These are phyloP conservation scores for Globia sparganii DNA, from an alignment of 2,888 invertebrate species.

Conservation along the genomic window DNA sequence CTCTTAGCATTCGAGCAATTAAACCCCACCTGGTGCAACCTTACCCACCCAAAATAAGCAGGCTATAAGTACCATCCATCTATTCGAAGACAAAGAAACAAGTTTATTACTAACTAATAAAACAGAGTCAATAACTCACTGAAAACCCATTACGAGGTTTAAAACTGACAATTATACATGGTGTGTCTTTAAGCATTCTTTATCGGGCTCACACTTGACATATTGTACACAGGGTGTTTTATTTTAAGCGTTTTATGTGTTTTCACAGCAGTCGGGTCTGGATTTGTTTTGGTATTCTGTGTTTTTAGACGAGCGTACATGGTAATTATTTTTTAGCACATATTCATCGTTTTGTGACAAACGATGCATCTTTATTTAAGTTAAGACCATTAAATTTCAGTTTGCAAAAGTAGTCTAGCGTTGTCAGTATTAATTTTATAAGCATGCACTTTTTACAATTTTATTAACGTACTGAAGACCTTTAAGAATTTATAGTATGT, in stretches of 20 bases:
- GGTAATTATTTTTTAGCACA: slow-evolving; percentile 55
- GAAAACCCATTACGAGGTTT: slow-evolving; percentile 79
- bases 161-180: slow-evolving; percentile 83
- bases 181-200: slow-evolving; percentile 81
- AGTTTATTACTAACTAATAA: slow-evolving; percentile 72
- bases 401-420: neutral
- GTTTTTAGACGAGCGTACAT: slow-evolving; percentile 32
- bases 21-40: slow-evolving; percentile 43
- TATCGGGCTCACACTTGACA: slow-evolving; percentile 80
- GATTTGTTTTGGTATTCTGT: slow-evolving; percentile 62
- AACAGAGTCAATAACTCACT: slow-evolving; percentile 78
- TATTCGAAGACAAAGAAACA: slow-evolving; percentile 59
- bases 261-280: slow-evolving; percentile 79
- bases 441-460: too few relatives aligned
- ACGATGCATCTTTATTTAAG: neutral
- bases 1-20: slow-evolving; percentile 1
- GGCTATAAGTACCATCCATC: slow-evolving; percentile 48
- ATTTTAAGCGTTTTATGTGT: slow-evolving; percentile 83
- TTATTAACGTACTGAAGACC: too few relatives aligned
- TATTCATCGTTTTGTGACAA: neutral
- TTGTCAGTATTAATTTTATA: too few relatives aligned
- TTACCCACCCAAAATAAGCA: slow-evolving; percentile 42
- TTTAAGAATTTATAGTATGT: too few relatives aligned
- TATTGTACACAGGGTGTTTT: slow-evolving; percentile 76
- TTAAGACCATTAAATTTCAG: neutral